A percentile compares a stretch with the other conserved stretches of the same genome.
Evolutionary conservation across 2,113 vertebrate species (phyloP).

Genomic region (Takifugu flavidus): DNA sequence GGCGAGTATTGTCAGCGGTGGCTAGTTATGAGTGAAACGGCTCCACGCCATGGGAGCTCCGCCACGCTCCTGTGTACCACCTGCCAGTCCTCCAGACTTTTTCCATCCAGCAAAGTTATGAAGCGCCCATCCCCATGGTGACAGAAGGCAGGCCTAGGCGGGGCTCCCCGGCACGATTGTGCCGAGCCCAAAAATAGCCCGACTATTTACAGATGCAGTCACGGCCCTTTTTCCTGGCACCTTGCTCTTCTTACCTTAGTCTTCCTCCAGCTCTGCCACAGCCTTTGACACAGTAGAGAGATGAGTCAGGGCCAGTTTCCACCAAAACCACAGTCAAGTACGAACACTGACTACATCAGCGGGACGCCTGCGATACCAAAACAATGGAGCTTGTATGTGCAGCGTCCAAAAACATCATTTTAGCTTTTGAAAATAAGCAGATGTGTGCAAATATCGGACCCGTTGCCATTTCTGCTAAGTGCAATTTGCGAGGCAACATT

Average conservation of each 20-base stretch:
- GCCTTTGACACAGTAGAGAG: slow-evolving; percentile 50
- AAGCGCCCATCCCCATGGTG: slow-evolving; percentile 68
- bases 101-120: slow-evolving; percentile 70
- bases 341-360: background rate
- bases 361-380: slow-evolving; percentile 9
- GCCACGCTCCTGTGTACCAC: slow-evolving; percentile 73
- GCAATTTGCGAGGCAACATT: too few relatives aligned
- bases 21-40: slow-evolving; percentile 45
- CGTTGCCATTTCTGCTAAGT: too few relatives aligned
- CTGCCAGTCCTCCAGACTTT: slow-evolving; percentile 73
- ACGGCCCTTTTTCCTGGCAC: slow-evolving; percentile 71
- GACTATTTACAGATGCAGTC: slow-evolving; percentile 66
- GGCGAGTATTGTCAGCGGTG: slow-evolving; percentile 46
- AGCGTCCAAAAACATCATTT: too few relatives aligned
- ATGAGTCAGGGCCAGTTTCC: slow-evolving; percentile 45
- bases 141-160: slow-evolving; percentile 72
- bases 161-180: slow-evolving; percentile 48
- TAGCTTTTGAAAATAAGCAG: background rate
- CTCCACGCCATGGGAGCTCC: slow-evolving; percentile 55
- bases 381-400: slow-evolving; percentile 1
- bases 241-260: slow-evolving; percentile 47
- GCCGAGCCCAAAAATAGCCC: slow-evolving; percentile 66
- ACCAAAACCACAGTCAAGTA: slow-evolving; percentile 3
- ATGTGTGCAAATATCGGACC: too few relatives aligned
- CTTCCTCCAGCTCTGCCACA: slow-evolving; percentile 31